phyloP scores from a whole-genome alignment of 2,113 vertebrate species.

The Dendropsophus ebraccatus region DNA sequence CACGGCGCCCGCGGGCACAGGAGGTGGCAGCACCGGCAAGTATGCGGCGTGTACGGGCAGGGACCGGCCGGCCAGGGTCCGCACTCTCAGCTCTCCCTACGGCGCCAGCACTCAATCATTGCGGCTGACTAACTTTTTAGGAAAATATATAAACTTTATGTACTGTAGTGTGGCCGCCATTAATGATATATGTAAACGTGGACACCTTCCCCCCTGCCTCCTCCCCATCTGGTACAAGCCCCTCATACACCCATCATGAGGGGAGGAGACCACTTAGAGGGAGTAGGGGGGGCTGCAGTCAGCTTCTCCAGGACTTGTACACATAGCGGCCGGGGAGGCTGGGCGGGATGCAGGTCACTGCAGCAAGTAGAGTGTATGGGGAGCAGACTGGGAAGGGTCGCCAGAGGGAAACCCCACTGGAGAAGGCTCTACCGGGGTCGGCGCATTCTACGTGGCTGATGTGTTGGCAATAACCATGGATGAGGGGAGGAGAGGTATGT shows the following conservation, averaged over 20 bases:
- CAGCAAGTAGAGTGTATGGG: too few species aligned
- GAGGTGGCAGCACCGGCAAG: not conserved
- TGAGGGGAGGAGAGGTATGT: not conserved
- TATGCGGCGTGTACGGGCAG: conserved; percentile 18
- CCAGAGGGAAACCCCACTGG: not conserved
- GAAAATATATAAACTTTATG: not conserved
- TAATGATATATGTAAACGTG: conserved; percentile 29
- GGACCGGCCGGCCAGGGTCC: not conserved
- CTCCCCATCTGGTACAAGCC: not conserved
- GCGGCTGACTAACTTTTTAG: not conserved
- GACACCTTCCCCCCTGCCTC: not conserved
- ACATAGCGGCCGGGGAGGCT: too few species aligned
- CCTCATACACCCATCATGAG: not conserved
- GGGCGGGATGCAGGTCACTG: not conserved
- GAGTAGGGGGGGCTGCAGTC: not conserved
- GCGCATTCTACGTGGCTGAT: conserved; percentile 39
- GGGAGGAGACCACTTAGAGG: not conserved
- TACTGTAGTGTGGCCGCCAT: not conserved
- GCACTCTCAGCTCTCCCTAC: too few species aligned
- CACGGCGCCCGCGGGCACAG: not conserved
- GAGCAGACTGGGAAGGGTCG: not conserved
- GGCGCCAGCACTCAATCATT: too few species aligned
- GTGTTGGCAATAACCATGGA: too few species aligned
- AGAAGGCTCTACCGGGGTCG: too few species aligned
- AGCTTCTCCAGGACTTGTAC: not conserved